A percentile compares a stretch with the other conserved stretches of the same genome.
Conservation (phyloP, 2,888 invertebrate species). For the Nymphalis polychloros region DNA sequence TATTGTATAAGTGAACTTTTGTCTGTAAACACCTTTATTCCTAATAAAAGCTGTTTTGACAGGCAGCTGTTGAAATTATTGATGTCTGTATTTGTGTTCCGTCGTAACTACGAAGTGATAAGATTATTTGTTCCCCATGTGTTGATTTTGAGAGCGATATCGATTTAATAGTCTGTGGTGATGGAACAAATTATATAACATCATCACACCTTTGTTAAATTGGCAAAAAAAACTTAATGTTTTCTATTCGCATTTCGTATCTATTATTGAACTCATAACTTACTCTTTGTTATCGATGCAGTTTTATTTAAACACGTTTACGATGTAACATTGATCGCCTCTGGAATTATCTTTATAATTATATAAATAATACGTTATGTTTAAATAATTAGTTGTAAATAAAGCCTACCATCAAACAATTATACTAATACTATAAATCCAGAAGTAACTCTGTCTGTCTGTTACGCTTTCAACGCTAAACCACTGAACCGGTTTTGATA, state of each 20-base stretch:
- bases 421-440: no score
- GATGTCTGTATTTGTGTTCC: slow-evolving; percentile 55
- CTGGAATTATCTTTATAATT: no score
- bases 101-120: slow-evolving; percentile 38
- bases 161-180: slow-evolving; percentile 30
- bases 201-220: slow-evolving; percentile 28
- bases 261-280: background rate
- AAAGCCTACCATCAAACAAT: no score
- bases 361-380: no score
- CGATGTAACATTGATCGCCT: no score
- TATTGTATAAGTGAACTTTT: slow-evolving; percentile 54
- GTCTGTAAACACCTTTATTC: slow-evolving; percentile 76
- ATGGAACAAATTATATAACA: slow-evolving; percentile 13
- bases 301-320: no score
- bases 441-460: no score
- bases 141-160: slow-evolving; percentile 43
- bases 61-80: slow-evolving; percentile 62
- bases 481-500: no score
- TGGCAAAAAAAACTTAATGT: slow-evolving; percentile 18
- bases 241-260: background rate
- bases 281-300: no score
- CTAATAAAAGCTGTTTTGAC: slow-evolving; percentile 72
- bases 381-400: no score
- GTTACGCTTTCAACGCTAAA: no score
- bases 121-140: slow-evolving; percentile 43